These are phyloP conservation scores for Valencia hispanica DNA, from an alignment of 2,797 vertebrate species.

Conservation along the genomic window DNA sequence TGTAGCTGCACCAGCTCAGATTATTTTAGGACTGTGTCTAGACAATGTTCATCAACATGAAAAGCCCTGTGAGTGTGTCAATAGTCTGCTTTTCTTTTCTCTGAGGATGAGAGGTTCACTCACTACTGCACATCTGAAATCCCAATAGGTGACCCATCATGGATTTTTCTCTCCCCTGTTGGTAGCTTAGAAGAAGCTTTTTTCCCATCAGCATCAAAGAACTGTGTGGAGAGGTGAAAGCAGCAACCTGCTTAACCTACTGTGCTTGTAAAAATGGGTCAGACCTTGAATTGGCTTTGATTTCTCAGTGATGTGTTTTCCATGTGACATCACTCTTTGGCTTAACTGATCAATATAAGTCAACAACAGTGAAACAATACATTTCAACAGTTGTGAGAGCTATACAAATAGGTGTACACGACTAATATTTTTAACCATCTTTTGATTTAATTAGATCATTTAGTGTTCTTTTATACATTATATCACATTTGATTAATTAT, in stretches of 20 bases:
- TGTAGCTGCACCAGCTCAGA: slow-evolving; percentile 11
- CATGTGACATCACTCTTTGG: not conserved
- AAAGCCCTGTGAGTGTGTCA: slow-evolving; percentile 42
- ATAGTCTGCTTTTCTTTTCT: slow-evolving; percentile 48
- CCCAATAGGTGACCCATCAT: slow-evolving; percentile 69
- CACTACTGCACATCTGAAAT: slow-evolving; percentile 57
- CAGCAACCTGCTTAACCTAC: not conserved
- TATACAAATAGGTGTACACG: not conserved
- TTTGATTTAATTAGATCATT: not conserved
- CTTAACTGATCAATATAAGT: not conserved
- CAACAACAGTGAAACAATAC: not conserved
- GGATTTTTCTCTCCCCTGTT: slow-evolving; percentile 65
- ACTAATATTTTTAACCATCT: not conserved
- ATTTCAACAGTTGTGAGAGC: not conserved
- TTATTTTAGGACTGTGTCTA: slow-evolving; percentile 35
- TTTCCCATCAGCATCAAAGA: slow-evolving; percentile 50
- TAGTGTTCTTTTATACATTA: not conserved
- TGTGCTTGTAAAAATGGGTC: not conserved
- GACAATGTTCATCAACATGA: slow-evolving; percentile 44
- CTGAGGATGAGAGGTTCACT: slow-evolving; percentile 47
- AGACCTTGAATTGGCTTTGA: not conserved
- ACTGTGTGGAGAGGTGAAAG: slow-evolving; percentile 42
- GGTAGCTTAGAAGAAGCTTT: slow-evolving; percentile 54
- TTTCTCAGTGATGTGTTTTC: slow-evolving; percentile 3
- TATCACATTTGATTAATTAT: not conserved